Base-by-base conservation (phyloP, 2,113 vertebrate genomes). In the Pedetes capensis region DNA sequence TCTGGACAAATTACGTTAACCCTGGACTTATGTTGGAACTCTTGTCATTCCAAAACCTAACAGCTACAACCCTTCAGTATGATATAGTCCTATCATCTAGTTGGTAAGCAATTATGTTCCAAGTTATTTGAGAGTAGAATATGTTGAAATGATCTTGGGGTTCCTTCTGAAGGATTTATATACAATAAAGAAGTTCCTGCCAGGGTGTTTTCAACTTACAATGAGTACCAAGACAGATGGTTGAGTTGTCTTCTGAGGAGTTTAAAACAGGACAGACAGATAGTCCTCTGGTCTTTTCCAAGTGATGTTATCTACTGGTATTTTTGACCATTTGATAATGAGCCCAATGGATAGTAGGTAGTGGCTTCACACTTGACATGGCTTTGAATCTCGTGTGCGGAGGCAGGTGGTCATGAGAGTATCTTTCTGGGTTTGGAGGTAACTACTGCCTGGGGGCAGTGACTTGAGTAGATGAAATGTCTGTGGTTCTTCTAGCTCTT, bases 161-260 rank as follows among this genome's bases (percentile, higher is more conserved):
- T 29, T 93, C 80, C 78, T 8, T 80, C 87, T 68, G 85, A 91
- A 93, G 80, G 78, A 78, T 90, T 95, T 95, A 85, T 74, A 78
- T 92, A 78, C 64, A 87, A 91, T 76, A 86, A 64, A 92, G 72
- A 87, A 13, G 10, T 78, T 92, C 92, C 82, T 95, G 83, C 94
- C 72, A 64, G 91, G 55, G 69, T 63, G 63, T 49, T 81, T 93
- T 80, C 75, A 87, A 17, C 68, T 86, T 74, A 51, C 71, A 93
- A 75, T 85, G 92, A 69, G 57, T 94, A 76, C 88, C 61, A 90
- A 93, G 81, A 94, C 87, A 95, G 94, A 97, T 96, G 94, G 96
- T 55, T 85, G 81, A 95, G 68, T 87, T 96, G 94, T 76, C 87
- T 93, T 95, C 95, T 94, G 39, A 53, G 76, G 55, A 85, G 42